A percentile compares a stretch with the other conserved stretches of the same genome.
Conservation (phyloP, 2,797 vertebrate species). For the Peromyscus melanophrys region DNA sequence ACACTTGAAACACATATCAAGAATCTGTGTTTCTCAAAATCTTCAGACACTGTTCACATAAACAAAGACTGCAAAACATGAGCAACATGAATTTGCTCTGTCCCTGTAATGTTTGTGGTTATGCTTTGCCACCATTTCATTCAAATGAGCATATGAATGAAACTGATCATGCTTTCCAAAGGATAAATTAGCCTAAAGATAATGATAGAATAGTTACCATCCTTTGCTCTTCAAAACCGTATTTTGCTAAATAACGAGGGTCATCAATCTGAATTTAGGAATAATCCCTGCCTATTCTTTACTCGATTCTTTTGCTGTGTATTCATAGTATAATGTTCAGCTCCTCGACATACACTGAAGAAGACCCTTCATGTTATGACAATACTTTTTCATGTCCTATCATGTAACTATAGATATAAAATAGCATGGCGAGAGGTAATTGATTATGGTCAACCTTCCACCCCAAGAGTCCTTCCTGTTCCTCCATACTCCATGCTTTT, state of each 20-base stretch:
- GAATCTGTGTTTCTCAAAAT: constrained; percentile 18
- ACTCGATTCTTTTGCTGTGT: neutral
- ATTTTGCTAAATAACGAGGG: neutral
- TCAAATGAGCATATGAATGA: neutral
- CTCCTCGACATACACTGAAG: neutral
- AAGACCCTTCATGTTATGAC: neutral
- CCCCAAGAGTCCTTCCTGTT: neutral
- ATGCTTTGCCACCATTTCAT: neutral
- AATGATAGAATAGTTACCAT: neutral
- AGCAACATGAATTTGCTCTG: constrained; percentile 14
- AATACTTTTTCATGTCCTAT: neutral
- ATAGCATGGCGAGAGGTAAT: neutral
- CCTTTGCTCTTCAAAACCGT: neutral
- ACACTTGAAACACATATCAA: neutral
- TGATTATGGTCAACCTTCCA: neutral
- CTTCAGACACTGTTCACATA: neutral
- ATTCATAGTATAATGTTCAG: neutral
- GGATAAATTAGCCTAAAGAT: neutral
- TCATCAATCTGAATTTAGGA: neutral
- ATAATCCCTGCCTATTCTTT: neutral
- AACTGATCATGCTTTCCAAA: constrained; percentile 28
- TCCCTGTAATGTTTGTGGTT: neutral
- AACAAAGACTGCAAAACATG: neutral
- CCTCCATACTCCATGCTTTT: neutral
- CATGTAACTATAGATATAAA: neutral